These are phyloP conservation scores for Aplochiton taeniatus DNA, from an alignment of 2,797 vertebrate species.

Conservation along the genomic window DNA sequence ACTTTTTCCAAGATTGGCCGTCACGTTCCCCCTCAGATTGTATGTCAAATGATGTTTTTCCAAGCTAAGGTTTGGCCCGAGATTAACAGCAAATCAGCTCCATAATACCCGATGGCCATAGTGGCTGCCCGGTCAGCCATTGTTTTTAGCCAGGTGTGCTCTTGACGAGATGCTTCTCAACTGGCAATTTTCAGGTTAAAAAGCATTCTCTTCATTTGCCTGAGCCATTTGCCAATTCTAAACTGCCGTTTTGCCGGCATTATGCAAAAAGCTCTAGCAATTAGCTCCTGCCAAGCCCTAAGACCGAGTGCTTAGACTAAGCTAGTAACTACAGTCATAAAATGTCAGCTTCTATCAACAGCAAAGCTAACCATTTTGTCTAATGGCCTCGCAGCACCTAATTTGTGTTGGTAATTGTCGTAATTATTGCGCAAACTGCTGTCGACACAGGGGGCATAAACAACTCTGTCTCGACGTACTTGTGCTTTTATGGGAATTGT, in stretches of 20 bases:
- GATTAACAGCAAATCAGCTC: no score
- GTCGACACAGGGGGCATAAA: conserved; percentile 62
- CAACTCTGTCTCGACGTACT: conserved; percentile 66
- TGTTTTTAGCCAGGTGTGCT: no score
- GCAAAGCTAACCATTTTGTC: conserved; percentile 64
- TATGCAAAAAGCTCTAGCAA: conserved; percentile 56
- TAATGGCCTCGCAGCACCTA: conserved; percentile 78
- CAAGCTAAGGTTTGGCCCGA: no score
- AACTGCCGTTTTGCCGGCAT: conserved; percentile 53
- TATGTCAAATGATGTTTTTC: no score
- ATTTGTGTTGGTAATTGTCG: conserved; percentile 80
- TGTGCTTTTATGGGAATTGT: conserved; percentile 69
- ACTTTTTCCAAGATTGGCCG: no score
- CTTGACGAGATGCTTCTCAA: no score
- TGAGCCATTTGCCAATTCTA: conserved; percentile 44
- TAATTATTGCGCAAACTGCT: conserved; percentile 79
- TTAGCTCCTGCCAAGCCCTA: conserved; percentile 59
- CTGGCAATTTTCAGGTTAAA: conserved; percentile 20
- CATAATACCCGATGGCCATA: no score
- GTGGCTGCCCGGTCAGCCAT: no score
- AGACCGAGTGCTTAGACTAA: conserved; percentile 58
- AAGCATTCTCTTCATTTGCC: conserved; percentile 37
- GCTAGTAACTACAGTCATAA: conserved; percentile 54
- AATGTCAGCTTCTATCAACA: conserved; percentile 52
- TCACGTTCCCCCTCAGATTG: no score